phyloP scores from a whole-genome alignment of 64 coral and sea anemone species.

The Acropora yongei region DNA sequence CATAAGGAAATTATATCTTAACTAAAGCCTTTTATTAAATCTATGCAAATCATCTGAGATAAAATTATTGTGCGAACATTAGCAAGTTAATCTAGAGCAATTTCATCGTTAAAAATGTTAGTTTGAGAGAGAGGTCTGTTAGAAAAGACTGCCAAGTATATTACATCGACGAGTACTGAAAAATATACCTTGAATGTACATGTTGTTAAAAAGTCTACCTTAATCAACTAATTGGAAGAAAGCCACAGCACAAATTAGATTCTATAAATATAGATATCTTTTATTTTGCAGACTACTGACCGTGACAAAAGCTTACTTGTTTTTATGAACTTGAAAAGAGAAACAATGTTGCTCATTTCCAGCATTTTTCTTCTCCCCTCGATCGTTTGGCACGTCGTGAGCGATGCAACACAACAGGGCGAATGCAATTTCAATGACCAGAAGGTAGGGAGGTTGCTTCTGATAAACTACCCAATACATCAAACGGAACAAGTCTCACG shows the following conservation, averaged over 20 bases:
- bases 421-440: too few relatives aligned
- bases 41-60: background rate
- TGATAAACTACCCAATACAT: too few relatives aligned
- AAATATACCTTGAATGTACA: conserved; percentile 5
- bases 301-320: background rate
- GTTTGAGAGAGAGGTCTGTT: background rate
- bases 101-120: conserved; percentile 5
- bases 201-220: background rate
- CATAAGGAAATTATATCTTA: background rate
- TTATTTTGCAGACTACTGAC: background rate
- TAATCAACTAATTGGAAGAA: background rate
- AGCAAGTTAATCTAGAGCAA: background rate
- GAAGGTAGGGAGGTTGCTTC: too few relatives aligned
- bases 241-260: background rate
- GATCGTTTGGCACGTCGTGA: too few relatives aligned
- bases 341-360: too few relatives aligned
- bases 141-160: background rate
- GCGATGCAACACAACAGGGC: too few relatives aligned
- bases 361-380: too few relatives aligned
- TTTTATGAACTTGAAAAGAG: too few relatives aligned
- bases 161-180: conserved; percentile 8
- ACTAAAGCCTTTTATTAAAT: background rate
- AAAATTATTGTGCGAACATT: background rate
- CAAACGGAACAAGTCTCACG: too few relatives aligned
- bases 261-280: background rate